Evolutionary conservation across 2,797 vertebrate genomes (phyloP).

Genomic region (Percopsis omiscomaycus): DNA sequence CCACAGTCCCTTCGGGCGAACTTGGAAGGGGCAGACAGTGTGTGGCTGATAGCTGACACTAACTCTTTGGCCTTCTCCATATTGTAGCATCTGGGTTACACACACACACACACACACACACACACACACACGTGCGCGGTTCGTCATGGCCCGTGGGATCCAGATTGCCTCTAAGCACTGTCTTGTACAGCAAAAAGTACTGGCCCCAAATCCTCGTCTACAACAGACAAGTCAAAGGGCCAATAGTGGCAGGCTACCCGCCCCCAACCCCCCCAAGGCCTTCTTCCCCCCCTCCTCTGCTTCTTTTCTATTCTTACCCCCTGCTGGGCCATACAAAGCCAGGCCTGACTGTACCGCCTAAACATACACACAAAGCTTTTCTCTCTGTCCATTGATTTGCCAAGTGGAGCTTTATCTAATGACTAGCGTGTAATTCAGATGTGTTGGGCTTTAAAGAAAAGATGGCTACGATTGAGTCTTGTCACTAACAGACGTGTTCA

Average conservation of each 20-base stretch:
- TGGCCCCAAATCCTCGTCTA: constrained; percentile 51
- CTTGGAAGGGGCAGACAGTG: constrained; percentile 56
- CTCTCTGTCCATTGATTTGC: constrained; percentile 42
- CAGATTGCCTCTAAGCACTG: constrained; percentile 38
- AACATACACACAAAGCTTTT: constrained; percentile 43
- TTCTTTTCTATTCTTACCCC: constrained; percentile 27
- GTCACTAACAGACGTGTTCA: constrained; percentile 24
- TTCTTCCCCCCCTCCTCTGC: constrained; percentile 19
- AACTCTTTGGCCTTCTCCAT: constrained; percentile 50
- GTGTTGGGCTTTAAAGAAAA: constrained; percentile 25
- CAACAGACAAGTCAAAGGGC: constrained; percentile 45
- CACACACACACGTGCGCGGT: constrained; percentile 23
- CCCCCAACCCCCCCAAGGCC: constrained; percentile 15
- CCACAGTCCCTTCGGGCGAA: constrained; percentile 49
- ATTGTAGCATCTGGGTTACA: constrained; percentile 70
- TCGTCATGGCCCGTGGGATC: constrained; percentile 56
- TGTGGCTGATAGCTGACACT: constrained; percentile 44
- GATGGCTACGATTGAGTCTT: neutral
- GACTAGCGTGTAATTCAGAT: constrained; percentile 61
- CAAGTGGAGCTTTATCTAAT: constrained; percentile 60
- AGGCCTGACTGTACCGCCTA: constrained; percentile 43
- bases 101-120: constrained; percentile 36
- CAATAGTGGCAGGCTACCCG: constrained; percentile 41
- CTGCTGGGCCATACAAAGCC: constrained; percentile 53
- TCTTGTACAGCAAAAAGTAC: constrained; percentile 39